Base-by-base conservation (phyloP, 2,797 vertebrate genomes). In the Ctenochaetus hawaiiensis region DNA sequence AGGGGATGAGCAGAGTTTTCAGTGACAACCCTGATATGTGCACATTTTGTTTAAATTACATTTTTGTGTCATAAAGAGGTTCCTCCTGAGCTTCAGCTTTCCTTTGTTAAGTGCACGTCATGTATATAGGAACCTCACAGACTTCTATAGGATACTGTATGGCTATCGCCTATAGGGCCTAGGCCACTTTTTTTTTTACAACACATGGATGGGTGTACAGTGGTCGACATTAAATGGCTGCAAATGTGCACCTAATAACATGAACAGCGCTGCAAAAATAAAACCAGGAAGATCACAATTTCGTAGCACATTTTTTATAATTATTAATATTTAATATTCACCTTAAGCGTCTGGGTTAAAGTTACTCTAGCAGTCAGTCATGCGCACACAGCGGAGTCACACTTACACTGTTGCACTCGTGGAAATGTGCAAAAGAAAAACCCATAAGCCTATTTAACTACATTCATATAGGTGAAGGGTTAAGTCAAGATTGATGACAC, bases 161-260 rank as follows among this genome's bases (percentile, higher is more conserved):
- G 69, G 81, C 78, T 64, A 62, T 77, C 57, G 78, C 86, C 84
- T 83, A 81, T 84, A 88, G 91, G 87, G 78, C 83, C 73, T 37
- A 39, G 34, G 34, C 53, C 71, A 62, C 69, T 66, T 73, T 66
- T 65, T 6, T 52, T 23, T 65, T 72, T 70, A 62, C 82, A 67
- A 77, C 78, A 81, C 87, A 86, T 77, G 82, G 48, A 67, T 77
- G 34, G 23, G 48, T 65, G 75, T 14, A 72, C 72, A 73, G 72
- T 20, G 78, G 57, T 30, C 74, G 51, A 59, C 71, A 39, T 47
- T 53, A 53, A 58, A 75, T 43, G 61, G 34, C 54, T 37, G n/a
- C 68, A 65, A 13, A 11, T 73, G 11, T n/a, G 48, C 44, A 3
- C 10, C 13, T 1, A 26, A 10, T 4, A 41, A 4, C 18, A 12